Evolutionary conservation across 2,797 vertebrate genomes (phyloP).

Genomic region (Lacerta bilineata): DNA sequence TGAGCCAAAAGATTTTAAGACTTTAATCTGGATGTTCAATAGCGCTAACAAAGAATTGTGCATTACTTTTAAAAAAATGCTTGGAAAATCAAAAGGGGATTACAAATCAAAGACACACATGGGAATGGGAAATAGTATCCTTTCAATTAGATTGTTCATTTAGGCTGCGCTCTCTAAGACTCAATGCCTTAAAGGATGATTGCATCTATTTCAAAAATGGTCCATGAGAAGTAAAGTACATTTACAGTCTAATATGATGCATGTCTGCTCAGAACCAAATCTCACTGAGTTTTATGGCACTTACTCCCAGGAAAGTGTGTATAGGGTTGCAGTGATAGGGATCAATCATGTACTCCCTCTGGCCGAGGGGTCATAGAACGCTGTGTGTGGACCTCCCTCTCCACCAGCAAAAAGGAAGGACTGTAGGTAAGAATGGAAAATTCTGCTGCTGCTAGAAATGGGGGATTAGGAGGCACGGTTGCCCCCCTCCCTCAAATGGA

Average conservation of each 20-base stretch:
- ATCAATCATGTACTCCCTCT: background rate
- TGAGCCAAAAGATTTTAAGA: constrained; percentile 66
- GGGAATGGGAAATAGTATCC: constrained; percentile 66
- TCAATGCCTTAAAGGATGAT: constrained; percentile 45
- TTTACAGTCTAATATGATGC: background rate
- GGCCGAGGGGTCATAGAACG: background rate
- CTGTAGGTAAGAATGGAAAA: background rate
- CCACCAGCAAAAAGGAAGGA: background rate
- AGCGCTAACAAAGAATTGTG: constrained; percentile 46
- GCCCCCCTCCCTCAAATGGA: background rate
- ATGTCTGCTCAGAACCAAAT: background rate
- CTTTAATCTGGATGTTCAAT: constrained; percentile 65
- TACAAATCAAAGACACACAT: constrained; percentile 54
- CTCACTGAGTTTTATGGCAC: background rate
- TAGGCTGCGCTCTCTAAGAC: constrained; percentile 54
- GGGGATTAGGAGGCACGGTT: background rate
- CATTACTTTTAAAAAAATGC: constrained; percentile 48
- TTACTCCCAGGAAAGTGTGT: background rate
- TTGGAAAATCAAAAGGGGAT: constrained; percentile 53
- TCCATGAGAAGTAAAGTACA: constrained; percentile 33
- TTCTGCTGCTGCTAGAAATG: background rate
- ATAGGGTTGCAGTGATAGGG: background rate
- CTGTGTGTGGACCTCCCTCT: background rate
- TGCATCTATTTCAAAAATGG: constrained; percentile 38
- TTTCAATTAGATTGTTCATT: constrained; percentile 68